Evolutionary conservation across 2,113 vertebrate genomes (phyloP).

Genomic region (Chaenogobius annularis): DNA sequence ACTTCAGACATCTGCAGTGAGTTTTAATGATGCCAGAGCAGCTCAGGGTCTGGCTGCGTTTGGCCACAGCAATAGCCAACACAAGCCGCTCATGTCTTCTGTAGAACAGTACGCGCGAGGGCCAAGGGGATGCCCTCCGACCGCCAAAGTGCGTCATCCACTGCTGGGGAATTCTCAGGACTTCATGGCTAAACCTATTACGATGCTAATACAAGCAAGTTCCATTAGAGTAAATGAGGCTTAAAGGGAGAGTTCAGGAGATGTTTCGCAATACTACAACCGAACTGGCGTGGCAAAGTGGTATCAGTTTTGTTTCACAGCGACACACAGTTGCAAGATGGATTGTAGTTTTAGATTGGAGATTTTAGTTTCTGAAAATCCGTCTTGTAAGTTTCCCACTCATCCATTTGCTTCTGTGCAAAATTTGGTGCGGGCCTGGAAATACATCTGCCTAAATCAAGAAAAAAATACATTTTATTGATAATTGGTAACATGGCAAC

Average conservation of each 20-base stretch:
- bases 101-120: slow-evolving; percentile 54
- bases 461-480: no score
- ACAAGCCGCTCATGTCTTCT: slow-evolving; percentile 55
- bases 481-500: no score
- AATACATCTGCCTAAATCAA: no score
- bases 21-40: slow-evolving; percentile 76
- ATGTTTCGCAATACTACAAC: background rate
- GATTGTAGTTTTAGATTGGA: no score
- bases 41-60: slow-evolving; percentile 65
- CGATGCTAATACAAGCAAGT: background rate
- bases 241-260: background rate
- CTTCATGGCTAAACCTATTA: background rate
- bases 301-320: no score
- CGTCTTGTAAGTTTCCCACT: no score
- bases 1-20: slow-evolving; percentile 74
- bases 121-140: slow-evolving; percentile 62
- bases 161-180: slow-evolving; percentile 29
- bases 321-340: no score
- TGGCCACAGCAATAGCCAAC: slow-evolving; percentile 54
- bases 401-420: no score
- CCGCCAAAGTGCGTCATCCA: slow-evolving; percentile 43
- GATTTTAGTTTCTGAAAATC: no score
- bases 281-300: no score
- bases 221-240: background rate
- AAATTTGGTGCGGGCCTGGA: no score